Evolutionary conservation across 2,888 invertebrate species (phyloP), one percentile per base, ranked within the genome.

Genomic region (Cantharis rustica): DNA sequence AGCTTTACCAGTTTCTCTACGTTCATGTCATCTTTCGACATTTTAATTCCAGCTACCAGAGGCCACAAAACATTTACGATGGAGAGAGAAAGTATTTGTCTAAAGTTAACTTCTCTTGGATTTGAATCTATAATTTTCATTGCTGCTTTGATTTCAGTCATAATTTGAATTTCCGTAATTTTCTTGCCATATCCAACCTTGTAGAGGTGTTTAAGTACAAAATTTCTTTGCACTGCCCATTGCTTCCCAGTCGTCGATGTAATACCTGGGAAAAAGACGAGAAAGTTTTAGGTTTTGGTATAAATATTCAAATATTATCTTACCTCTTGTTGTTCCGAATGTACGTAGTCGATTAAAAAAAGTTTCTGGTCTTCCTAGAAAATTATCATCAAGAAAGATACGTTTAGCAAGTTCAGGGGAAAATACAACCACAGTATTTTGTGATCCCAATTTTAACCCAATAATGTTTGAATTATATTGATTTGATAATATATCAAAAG

Each of bases 51-150:
- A 11, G 92, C 90, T 3, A 90, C 89, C 26, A 93, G 85, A 13
- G 89, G 89, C 93, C 93, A 94, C 10, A 94, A 85, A 0, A 93
- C 91, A 84, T 93, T 93, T 66, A 94, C 89, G 0, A 93, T 91
- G 47, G 90, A 89, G 3, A 91, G 90, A 1, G 91, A 88, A 71
- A 93, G 82, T 77, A 90, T 83, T 4, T 82, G 82, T 4, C 83
- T 83, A 20, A 87, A 78, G 70, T 84, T 77, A 10, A 87, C 80
- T 7, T 84, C 82, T 1, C 84, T 83, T 11, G 84, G 78, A 26
- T 80, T 15, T 78, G 64, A 10, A 13, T 68, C 61, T 2, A 75
- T 70, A 3, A 69, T 20, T 10, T 82, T 79, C 0, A 89, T 78
- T n/a, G 82, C 77, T 2, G 81, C 75, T 1, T 89, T 63, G 0